A percentile compares a stretch with the other conserved stretches of the same genome.
Conservation (phyloP, 2,888 invertebrate genomes). For the Megamerina dolium region DNA sequence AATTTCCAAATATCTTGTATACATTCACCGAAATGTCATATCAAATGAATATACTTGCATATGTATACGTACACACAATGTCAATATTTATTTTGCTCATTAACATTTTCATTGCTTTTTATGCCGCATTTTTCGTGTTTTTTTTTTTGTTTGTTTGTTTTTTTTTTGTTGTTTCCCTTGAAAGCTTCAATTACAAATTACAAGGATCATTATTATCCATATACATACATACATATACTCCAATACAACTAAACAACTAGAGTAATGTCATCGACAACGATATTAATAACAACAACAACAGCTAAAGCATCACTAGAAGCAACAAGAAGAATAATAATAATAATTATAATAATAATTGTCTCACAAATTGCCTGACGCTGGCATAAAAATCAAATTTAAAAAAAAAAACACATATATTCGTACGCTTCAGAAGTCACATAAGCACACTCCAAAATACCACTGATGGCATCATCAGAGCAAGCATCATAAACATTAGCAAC, state of each 20-base stretch:
- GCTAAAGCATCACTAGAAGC: background rate
- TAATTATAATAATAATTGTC: constrained; percentile 6
- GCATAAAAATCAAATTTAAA: constrained; percentile 9
- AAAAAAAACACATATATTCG: background rate
- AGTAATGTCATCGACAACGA: too few relatives aligned
- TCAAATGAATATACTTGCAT: too few relatives aligned
- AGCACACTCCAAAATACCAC: too few relatives aligned
- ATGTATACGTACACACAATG: too few relatives aligned
- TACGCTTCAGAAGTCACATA: background rate
- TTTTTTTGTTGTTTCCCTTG: too few relatives aligned
- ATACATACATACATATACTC: background rate
- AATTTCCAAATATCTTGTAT: too few relatives aligned
- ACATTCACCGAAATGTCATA: too few relatives aligned
- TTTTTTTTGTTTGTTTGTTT: too few relatives aligned
- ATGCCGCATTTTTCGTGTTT: too few relatives aligned
- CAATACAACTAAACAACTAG: background rate
- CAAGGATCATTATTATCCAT: constrained; percentile 7
- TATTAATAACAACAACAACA: too few relatives aligned
- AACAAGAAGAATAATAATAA: background rate
- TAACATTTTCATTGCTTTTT: background rate
- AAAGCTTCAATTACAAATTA: constrained; percentile 11
- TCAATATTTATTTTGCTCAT: constrained; percentile 9
- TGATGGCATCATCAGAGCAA: too few relatives aligned
- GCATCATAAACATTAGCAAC: too few relatives aligned
- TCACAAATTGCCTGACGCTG: constrained; percentile 9